A percentile compares a stretch with the other conserved stretches of the same genome.
These are phyloP conservation scores for Poecile atricapillus DNA, from an alignment of 2,113 vertebrate genomes.

Conservation along the genomic window DNA sequence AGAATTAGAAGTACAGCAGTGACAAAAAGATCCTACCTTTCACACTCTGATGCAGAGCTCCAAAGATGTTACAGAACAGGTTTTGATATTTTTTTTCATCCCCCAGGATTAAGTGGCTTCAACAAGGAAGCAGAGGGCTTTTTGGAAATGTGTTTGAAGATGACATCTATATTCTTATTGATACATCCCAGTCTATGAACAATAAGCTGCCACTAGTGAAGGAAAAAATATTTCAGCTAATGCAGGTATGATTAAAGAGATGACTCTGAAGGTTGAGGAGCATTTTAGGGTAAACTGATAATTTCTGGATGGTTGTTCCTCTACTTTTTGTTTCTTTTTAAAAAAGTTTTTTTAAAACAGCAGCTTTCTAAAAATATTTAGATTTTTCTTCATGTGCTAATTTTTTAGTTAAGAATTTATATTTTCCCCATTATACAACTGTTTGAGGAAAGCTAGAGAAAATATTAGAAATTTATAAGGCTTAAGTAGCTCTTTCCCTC, in stretches of 20 bases:
- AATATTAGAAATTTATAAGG: neutral
- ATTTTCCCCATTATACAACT: neutral
- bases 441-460: neutral
- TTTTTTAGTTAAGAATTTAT: neutral
- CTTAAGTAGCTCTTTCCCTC: neutral
- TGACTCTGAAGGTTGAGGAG: neutral
- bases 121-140: conserved; percentile 72
- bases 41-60: neutral
- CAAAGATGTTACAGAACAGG: neutral
- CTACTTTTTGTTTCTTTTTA: neutral
- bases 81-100: neutral
- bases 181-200: conserved; percentile 82
- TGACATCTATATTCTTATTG: conserved; percentile 76
- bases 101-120: conserved; percentile 76
- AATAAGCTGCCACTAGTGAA: conserved; percentile 77
- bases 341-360: neutral
- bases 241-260: conserved; percentile 65
- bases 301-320: neutral
- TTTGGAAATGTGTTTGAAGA: conserved; percentile 76
- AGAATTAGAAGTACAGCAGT: neutral
- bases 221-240: conserved; percentile 74
- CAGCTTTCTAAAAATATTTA: neutral
- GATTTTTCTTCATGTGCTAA: neutral
- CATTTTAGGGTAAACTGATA: neutral
- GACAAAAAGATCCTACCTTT: neutral